Evolutionary conservation across 2,888 invertebrate genomes (phyloP), one percentile per base, ranked within the genome.

Genomic region (Agrotis clavis): DNA sequence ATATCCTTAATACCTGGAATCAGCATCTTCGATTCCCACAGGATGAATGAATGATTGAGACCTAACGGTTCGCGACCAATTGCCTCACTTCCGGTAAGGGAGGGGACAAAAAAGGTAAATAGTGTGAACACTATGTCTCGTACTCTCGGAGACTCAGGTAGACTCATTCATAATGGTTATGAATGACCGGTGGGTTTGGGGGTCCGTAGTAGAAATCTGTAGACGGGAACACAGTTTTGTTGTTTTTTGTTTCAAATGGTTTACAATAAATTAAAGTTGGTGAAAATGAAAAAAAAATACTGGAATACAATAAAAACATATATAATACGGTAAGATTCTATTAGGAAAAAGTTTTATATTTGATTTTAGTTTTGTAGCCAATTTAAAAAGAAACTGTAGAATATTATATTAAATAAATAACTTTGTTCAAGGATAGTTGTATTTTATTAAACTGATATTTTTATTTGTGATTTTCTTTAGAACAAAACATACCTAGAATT

Each of bases 51-150:
- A 87, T 83, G 84, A 86, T 85, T 77, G 82, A 81, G 80, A 91
- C 92, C 93, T 95, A 95, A 95, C 95, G 95, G 95, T 87, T 84
- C 56, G 83, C 83, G 86, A 88, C 88, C 89, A 92, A 94, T 94
- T 92, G 92, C 89, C 91, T 90, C 89, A 92, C 95, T 94, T 96
- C 95, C 95, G 95, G 94, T 87, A 84, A 60, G 47, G 11, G 25
- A 25, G 30, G 48, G 21, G 30, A 45, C 35, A 74, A 87, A 92
- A 92, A 92, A 89, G 77, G 81, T 89, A 90, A 90, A 91, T 87
- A 90, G 84, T 89, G 89, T 81, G 83, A 84, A 88, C 85, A 89
- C 87, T 87, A 88, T 86, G 86, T 81, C 85, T 87, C 88, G 86
- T 77, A 81, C 82, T 80, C 87, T 85, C 94, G 93, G 94, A 80